Evolutionary conservation across 2,888 invertebrate genomes (phyloP).

Genomic region (Antheraea yamamai): DNA sequence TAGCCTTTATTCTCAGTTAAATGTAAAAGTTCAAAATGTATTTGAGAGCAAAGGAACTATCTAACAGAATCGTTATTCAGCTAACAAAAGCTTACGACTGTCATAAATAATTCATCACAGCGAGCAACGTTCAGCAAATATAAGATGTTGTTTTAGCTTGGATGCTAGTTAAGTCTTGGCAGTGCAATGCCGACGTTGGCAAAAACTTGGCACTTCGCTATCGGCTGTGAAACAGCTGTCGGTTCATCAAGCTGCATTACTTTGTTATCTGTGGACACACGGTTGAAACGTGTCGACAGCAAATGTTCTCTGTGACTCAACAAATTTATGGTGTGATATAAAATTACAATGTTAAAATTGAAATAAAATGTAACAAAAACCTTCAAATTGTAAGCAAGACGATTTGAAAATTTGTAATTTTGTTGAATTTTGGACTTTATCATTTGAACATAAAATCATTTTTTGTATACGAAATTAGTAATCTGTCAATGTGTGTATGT

Average conservation of each 20-base stretch:
- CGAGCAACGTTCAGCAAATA: constrained; percentile 3
- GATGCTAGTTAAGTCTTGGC: constrained; percentile 22
- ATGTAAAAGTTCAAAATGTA: neutral
- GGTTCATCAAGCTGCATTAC: constrained; percentile 20
- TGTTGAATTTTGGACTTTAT: no score
- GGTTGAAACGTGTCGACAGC: neutral
- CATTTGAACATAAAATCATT: no score
- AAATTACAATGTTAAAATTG: no score
- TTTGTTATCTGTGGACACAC: neutral
- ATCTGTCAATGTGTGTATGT: no score
- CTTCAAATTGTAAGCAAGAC: no score
- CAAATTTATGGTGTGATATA: no score
- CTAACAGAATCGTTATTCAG: constrained; percentile 3
- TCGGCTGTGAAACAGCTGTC: constrained; percentile 19
- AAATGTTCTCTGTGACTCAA: no score
- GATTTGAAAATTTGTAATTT: no score
- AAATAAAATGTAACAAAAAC: no score
- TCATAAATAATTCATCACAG: constrained; percentile 14
- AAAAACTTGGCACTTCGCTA: constrained; percentile 12
- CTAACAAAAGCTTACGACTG: constrained; percentile 14
- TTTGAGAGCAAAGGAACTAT: neutral
- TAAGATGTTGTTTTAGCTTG: constrained; percentile 17
- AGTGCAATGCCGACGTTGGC: constrained; percentile 16
- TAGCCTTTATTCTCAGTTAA: neutral
- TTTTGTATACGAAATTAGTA: no score